phyloP scores from a whole-genome alignment of 2,113 vertebrate species.

The Clarias batrachus region DNA sequence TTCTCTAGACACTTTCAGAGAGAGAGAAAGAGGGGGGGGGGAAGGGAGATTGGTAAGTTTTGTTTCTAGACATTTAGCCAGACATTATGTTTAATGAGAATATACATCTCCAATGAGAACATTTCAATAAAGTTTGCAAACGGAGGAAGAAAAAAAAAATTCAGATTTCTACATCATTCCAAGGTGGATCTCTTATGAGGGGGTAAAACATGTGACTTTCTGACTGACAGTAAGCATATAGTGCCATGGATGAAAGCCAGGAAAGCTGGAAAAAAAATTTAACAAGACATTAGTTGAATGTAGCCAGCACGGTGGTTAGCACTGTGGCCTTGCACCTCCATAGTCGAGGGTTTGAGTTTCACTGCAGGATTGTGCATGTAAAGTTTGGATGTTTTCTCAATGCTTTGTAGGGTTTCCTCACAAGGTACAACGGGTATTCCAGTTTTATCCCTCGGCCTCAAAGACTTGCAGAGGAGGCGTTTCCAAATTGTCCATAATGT shows the following conservation, averaged over 20 bases:
- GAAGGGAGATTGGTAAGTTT: not conserved
- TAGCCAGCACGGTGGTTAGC: not conserved
- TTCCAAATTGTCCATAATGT: no score
- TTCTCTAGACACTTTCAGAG: constrained; percentile 91
- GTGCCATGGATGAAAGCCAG: not conserved
- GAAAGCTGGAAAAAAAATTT: not conserved
- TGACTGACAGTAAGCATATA: not conserved
- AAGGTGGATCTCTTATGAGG: not conserved
- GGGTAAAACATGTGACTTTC: not conserved
- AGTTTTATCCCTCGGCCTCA: no score
- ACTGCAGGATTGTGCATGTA: no score
- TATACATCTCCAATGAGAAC: not conserved
- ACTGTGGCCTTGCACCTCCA: no score
- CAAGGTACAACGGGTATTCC: no score
- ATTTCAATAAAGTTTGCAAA: not conserved
- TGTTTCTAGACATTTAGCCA: not conserved
- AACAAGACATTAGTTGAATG: not conserved
- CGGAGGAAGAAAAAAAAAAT: no score
- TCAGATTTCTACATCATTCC: not conserved
- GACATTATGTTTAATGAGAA: not conserved
- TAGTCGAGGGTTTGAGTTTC: no score
- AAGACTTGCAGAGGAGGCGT: no score
- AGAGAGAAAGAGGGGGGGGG: not conserved
- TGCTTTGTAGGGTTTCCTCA: no score
- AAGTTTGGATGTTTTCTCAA: no score